phyloP scores from a whole-genome alignment of 2,888 invertebrate genomes.

The Boloria selene region DNA sequence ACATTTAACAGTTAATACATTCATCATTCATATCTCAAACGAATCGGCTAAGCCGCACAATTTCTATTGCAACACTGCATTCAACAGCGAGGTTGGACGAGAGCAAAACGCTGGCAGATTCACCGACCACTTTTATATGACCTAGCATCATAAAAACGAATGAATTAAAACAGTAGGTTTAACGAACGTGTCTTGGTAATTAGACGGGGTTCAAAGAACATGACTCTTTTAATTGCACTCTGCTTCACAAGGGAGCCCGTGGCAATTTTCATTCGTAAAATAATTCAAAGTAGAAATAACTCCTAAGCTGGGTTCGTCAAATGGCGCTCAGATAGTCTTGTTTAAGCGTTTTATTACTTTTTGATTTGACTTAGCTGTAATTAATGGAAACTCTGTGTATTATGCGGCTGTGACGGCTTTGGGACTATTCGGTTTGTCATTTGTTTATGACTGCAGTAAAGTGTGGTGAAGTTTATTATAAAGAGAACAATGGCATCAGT shows the following conservation, averaged over 20 bases:
- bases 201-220: conserved; percentile 49
- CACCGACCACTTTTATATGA: conserved; percentile 16
- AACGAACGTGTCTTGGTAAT: conserved; percentile 48
- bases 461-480: not conserved
- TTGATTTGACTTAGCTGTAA: conserved; percentile 30
- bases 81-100: conserved; percentile 10
- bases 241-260: conserved; percentile 32
- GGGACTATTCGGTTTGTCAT: conserved; percentile 7
- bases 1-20: not conserved
- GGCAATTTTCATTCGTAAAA: conserved; percentile 36
- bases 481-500: not conserved
- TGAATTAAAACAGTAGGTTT: conserved; percentile 41
- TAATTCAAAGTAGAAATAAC: conserved; percentile 32
- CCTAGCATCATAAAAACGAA: conserved; percentile 24
- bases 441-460: conserved; percentile 18
- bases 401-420: not conserved
- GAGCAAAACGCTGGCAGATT: conserved; percentile 12
- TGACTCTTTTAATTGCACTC: conserved; percentile 44
- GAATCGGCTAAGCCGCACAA: conserved; percentile 20
- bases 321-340: conserved; percentile 23
- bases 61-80: conserved; percentile 20
- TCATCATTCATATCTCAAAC: conserved; percentile 15
- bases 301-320: conserved; percentile 20
- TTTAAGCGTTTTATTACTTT: conserved; percentile 30
- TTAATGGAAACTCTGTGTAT: conserved; percentile 19